phyloP scores from a whole-genome alignment of 1,140 invertebrate species.

The Aricia agestis region DNA sequence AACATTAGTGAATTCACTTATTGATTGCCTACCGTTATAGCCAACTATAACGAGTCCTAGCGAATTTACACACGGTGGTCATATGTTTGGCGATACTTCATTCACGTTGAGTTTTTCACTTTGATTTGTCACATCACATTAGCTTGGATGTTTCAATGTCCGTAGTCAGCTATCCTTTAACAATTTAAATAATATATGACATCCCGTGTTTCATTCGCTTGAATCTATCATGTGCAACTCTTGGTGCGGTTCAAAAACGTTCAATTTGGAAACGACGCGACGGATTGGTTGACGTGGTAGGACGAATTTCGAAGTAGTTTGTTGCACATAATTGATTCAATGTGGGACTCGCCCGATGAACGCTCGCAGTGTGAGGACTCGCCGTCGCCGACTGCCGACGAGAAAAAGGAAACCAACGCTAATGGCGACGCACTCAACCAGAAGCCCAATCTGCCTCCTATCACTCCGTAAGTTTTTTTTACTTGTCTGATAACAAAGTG shows the following conservation, averaged over 20 bases:
- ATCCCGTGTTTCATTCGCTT: conserved; percentile 76
- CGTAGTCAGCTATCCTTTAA: conserved; percentile 68
- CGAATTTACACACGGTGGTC: conserved; percentile 75
- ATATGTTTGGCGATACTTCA: conserved; percentile 69
- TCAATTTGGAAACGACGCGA: conserved; percentile 43
- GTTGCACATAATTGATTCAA: conserved; percentile 79
- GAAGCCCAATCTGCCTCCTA: conserved; percentile 56
- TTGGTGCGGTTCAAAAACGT: conserved; percentile 54
- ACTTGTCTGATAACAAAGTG: too few relatives aligned
- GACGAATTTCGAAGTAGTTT: conserved; percentile 77
- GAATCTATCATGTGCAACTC: conserved; percentile 75
- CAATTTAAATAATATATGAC: conserved; percentile 75
- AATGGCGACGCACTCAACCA: conserved; percentile 68
- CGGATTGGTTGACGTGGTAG: conserved; percentile 56
- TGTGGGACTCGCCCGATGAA: conserved; percentile 77
- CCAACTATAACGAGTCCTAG: conserved; percentile 58
- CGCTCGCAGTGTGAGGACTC: conserved; percentile 73
- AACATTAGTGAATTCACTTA: neutral
- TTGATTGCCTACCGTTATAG: conserved; percentile 34
- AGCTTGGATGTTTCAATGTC: conserved; percentile 72
- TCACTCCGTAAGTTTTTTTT: conserved; percentile 60
- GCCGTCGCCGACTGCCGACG: conserved; percentile 56
- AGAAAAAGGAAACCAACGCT: conserved; percentile 63
- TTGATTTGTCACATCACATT: conserved; percentile 63
- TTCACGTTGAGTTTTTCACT: conserved; percentile 67